Percentiles rank a stretch among this genome's conserved stretches.
phyloP scores from a whole-genome alignment of 2,888 invertebrate species.

The Glomeris marginata region DNA sequence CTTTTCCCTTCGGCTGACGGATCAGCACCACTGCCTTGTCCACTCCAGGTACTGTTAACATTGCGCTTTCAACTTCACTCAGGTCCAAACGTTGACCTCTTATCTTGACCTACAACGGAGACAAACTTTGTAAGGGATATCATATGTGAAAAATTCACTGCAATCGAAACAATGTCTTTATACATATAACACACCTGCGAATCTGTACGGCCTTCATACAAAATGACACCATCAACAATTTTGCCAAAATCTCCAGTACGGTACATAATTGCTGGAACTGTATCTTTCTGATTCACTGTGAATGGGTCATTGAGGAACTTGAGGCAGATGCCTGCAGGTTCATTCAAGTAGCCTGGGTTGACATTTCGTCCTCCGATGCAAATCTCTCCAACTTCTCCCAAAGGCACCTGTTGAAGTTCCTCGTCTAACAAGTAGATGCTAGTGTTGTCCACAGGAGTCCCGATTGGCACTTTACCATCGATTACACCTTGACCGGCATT shows the following conservation, averaged over 20 bases:
- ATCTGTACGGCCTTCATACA: conserved; percentile 47
- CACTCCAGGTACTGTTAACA: conserved; percentile 45
- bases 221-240: conserved; percentile 48
- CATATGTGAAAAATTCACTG: not conserved
- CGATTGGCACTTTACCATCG: conserved; percentile 61
- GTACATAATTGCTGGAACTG: conserved; percentile 53
- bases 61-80: conserved; percentile 62
- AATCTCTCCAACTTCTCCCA: conserved; percentile 62
- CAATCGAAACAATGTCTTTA: too few relatives aligned
- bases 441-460: conserved; percentile 62
- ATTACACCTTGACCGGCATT: not conserved
- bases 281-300: conserved; percentile 32
- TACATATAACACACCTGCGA: too few relatives aligned
- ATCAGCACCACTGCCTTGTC: conserved; percentile 65
- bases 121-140: too few relatives aligned
- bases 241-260: conserved; percentile 73
- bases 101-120: conserved; percentile 43
- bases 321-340: conserved; percentile 52
- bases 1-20: conserved; percentile 30
- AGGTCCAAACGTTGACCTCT: conserved; percentile 74
- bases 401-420: conserved; percentile 47
- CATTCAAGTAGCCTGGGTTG: conserved; percentile 50
- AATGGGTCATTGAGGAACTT: conserved; percentile 22
- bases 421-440: conserved; percentile 64
- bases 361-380: conserved; percentile 66